A percentile compares a stretch with the other conserved stretches of the same genome.
phyloP scores from a whole-genome alignment of 2,113 vertebrate genomes.

The Noturus placidus region DNA sequence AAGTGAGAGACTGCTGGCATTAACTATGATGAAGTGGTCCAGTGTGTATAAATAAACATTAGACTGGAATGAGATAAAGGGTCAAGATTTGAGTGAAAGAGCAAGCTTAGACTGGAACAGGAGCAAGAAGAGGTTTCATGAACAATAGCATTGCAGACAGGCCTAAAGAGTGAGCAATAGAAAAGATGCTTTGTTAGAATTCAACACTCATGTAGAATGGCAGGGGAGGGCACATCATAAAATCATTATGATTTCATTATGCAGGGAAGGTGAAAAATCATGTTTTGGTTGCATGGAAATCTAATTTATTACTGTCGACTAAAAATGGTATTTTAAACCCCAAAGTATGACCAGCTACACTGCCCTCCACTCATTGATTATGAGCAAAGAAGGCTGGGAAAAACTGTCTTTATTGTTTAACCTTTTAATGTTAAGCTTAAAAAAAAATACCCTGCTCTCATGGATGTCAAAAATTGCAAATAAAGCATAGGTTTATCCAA shows the following conservation, averaged over 20 bases:
- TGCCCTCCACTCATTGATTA: too few species aligned
- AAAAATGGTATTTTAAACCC: neutral
- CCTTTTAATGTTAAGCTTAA: too few species aligned
- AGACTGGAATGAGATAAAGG: conserved; percentile 11
- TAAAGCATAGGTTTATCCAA: too few species aligned
- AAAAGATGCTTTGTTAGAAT: conserved; percentile 7
- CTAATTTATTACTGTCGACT: neutral
- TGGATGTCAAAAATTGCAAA: too few species aligned
- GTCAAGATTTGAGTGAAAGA: neutral
- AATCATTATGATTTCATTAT: neutral
- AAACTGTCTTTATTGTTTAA: too few species aligned
- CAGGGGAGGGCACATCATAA: neutral
- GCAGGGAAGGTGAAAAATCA: neutral
- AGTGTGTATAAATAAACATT: conserved; percentile 35
- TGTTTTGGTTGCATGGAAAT: neutral
- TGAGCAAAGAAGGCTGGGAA: too few species aligned
- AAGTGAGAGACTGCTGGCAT: conserved; percentile 32
- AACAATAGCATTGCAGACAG: neutral
- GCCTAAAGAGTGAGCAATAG: neutral
- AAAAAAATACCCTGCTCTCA: too few species aligned
- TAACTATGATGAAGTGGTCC: conserved; percentile 34
- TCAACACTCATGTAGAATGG: neutral
- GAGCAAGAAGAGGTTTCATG: neutral
- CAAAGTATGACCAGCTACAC: neutral
- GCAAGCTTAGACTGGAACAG: neutral